Evolutionary conservation across 2,888 invertebrate genomes (phyloP).

Genomic region (Drosophila histrio): DNA sequence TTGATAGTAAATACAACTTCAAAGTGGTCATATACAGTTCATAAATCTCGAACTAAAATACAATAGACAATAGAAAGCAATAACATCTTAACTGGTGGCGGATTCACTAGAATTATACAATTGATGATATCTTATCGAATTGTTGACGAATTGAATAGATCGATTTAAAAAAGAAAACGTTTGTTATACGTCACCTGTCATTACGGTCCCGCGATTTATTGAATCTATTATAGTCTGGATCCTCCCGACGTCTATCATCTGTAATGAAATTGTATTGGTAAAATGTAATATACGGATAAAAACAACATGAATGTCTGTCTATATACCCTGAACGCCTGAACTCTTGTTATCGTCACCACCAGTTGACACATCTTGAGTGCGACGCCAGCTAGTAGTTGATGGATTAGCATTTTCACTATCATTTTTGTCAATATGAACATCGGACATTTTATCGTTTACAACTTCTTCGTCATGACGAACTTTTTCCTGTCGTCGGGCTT

Average conservation of each 20-base stretch:
- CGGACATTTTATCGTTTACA: slow-evolving; percentile 68
- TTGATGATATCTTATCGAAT: not conserved
- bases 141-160: not conserved
- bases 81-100: too few species aligned
- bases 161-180: not conserved
- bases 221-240: slow-evolving; percentile 66
- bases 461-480: slow-evolving; percentile 65
- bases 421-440: slow-evolving; percentile 78
- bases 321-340: slow-evolving; percentile 64
- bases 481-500: slow-evolving; percentile 84
- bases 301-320: not conserved
- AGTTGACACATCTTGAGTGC: slow-evolving; percentile 60
- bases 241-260: slow-evolving; percentile 75
- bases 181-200: slow-evolving; percentile 61
- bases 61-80: too few species aligned
- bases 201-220: slow-evolving; percentile 62
- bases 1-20: too few species aligned
- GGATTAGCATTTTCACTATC: slow-evolving; percentile 80
- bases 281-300: not conserved
- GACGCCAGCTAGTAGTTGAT: slow-evolving; percentile 78
- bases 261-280: slow-evolving; percentile 3
- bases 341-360: slow-evolving; percentile 70
- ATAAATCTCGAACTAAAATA: too few species aligned
- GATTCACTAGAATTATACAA: too few species aligned
- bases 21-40: too few species aligned